Conservation (phyloP, 2,888 invertebrate species). For the Apoderus coryli region DNA sequence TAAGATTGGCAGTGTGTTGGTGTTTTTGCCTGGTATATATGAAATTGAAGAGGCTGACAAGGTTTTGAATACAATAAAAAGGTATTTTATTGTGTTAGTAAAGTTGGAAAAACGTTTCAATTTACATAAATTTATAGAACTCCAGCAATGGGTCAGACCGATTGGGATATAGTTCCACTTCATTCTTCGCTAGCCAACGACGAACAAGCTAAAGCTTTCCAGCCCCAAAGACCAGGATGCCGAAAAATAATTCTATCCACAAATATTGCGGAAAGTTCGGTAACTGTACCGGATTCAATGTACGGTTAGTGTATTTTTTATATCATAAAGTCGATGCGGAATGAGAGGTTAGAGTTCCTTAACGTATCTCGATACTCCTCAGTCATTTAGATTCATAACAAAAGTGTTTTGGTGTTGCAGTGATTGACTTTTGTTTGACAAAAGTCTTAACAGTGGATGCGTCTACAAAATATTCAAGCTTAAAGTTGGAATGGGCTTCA, state of each 20-base stretch:
- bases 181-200: constrained; percentile 53
- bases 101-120: too few species aligned
- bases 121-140: too few species aligned
- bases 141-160: too few species aligned
- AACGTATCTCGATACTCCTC: constrained; percentile 1
- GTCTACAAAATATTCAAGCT: constrained; percentile 60
- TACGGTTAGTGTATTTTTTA: constrained; percentile 60
- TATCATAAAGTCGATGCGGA: too few species aligned
- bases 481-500: constrained; percentile 78
- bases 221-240: constrained; percentile 41
- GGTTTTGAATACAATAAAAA: constrained; percentile 6
- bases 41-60: constrained; percentile 65
- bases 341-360: too few species aligned
- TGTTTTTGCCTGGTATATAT: constrained; percentile 78
- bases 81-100: neutral
- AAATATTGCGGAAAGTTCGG: constrained; percentile 86
- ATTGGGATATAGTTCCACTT: constrained; percentile 33
- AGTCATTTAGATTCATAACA: constrained; percentile 4
- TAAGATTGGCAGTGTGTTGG: constrained; percentile 52
- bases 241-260: constrained; percentile 81
- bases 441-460: constrained; percentile 66
- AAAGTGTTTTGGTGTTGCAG: constrained; percentile 36
- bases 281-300: constrained; percentile 77
- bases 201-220: constrained; percentile 48
- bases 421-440: constrained; percentile 89